Evolutionary conservation across 2,113 vertebrate genomes (phyloP).

Genomic region (Platichthys stellatus): DNA sequence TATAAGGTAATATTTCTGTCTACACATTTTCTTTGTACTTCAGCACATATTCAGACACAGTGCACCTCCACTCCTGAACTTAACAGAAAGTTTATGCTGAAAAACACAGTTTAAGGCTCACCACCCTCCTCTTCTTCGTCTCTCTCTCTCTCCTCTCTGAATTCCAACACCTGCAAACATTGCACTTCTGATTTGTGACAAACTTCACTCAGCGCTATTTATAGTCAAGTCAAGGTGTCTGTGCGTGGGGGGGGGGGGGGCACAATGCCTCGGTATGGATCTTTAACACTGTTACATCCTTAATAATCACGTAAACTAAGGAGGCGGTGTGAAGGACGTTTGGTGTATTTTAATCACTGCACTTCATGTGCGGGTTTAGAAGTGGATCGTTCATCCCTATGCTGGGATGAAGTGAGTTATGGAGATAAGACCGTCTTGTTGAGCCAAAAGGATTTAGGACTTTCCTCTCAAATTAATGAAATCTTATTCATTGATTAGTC

Average conservation of each 20-base stretch:
- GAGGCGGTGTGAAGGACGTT: slow-evolving; percentile 27
- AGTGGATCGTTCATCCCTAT: neutral
- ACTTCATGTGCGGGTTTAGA: neutral
- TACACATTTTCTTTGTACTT: neutral
- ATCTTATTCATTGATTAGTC: slow-evolving; percentile 8
- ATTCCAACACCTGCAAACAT: slow-evolving; percentile 25
- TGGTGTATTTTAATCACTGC: slow-evolving; percentile 5
- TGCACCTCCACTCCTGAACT: slow-evolving; percentile 23
- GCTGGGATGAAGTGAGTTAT: neutral
- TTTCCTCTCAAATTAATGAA: slow-evolving; percentile 2
- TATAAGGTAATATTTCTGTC: neutral
- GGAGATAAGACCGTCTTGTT: neutral
- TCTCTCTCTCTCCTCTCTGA: slow-evolving; percentile 14
- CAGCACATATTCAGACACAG: neutral
- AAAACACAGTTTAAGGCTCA: slow-evolving; percentile 7
- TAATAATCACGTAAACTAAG: slow-evolving; percentile 56
- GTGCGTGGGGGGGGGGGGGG: neutral
- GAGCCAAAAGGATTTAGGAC: neutral
- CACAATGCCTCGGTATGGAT: slow-evolving; percentile 35
- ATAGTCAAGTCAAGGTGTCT: slow-evolving; percentile 24
- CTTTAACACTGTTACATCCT: slow-evolving; percentile 46
- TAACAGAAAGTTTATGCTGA: slow-evolving; percentile 14
- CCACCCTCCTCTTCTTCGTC: neutral
- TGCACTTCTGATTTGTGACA: slow-evolving; percentile 20
- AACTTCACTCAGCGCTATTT: slow-evolving; percentile 54